Evolutionary conservation across 2,797 vertebrate species (phyloP).

Genomic region (Thunnus albacares): DNA sequence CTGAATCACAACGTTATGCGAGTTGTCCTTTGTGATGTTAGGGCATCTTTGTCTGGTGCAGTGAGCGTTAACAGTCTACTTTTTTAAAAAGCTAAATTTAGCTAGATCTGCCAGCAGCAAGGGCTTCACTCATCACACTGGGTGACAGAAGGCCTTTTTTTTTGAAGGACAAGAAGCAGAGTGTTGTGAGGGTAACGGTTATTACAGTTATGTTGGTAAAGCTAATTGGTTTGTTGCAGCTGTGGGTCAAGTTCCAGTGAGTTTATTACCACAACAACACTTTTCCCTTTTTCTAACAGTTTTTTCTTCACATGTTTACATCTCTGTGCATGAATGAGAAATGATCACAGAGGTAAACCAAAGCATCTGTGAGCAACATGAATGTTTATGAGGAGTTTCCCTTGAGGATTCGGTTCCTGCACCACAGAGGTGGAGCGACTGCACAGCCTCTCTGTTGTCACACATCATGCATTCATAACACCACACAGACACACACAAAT

Average conservation of each 20-base stretch:
- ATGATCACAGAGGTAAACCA: constrained; percentile 24
- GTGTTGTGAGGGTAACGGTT: not conserved
- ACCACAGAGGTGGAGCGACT: constrained; percentile 38
- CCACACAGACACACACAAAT: constrained; percentile 9
- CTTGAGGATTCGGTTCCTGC: constrained; percentile 28
- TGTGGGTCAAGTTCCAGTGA: not conserved
- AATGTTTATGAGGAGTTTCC: constrained; percentile 69
- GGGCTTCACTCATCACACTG: constrained; percentile 7
- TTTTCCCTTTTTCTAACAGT: not conserved
- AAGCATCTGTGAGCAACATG: constrained; percentile 62
- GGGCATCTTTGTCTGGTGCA: not conserved
- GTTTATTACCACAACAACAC: not conserved
- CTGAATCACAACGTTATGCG: not conserved
- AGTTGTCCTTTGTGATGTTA: not conserved
- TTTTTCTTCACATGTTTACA: constrained; percentile 21
- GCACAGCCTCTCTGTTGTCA: constrained; percentile 28
- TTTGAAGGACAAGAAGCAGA: not conserved
- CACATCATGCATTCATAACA: constrained; percentile 40
- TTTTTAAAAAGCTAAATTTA: constrained; percentile 12
- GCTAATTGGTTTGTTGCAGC: constrained; percentile 1
- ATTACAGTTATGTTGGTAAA: not conserved
- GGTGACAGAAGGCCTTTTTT: not conserved
- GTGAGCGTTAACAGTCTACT: not conserved
- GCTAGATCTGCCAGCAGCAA: constrained; percentile 1
- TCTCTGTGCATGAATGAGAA: constrained; percentile 19